Evolutionary conservation across 2,888 invertebrate species (phyloP).

Genomic region (Synergus gifuensis): DNA sequence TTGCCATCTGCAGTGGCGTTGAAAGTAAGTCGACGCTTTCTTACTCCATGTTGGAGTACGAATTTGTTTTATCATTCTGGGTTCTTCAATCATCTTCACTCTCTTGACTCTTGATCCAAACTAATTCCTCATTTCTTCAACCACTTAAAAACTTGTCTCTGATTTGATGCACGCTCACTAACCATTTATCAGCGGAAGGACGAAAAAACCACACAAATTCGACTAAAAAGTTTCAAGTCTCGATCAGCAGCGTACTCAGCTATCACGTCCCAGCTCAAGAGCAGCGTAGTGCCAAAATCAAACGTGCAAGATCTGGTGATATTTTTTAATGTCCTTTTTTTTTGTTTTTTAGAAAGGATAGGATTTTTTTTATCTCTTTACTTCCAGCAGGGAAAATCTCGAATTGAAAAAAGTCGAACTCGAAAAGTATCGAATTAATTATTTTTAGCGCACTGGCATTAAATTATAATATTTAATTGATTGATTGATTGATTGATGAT

Average conservation of each 20-base stretch:
- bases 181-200: slow-evolving; percentile 45
- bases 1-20: slow-evolving; percentile 80
- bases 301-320: slow-evolving; percentile 72
- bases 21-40: slow-evolving; percentile 47
- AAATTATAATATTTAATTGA: too few species aligned
- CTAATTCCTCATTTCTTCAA: neutral
- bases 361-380: too few species aligned
- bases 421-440: too few species aligned
- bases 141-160: slow-evolving; percentile 29
- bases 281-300: slow-evolving; percentile 68
- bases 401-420: too few species aligned
- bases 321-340: slow-evolving; percentile 32
- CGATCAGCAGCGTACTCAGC: slow-evolving; percentile 74
- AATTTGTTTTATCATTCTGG: neutral
- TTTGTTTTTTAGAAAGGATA: too few species aligned
- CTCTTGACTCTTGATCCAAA: neutral
- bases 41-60: neutral
- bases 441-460: too few species aligned
- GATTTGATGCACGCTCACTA: slow-evolving; percentile 62
- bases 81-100: neutral
- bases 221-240: slow-evolving; percentile 73
- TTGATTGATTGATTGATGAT: too few species aligned
- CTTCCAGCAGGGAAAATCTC: too few species aligned
- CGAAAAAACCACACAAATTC: slow-evolving; percentile 41
- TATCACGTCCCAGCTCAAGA: slow-evolving; percentile 73